Base-by-base conservation (phyloP, 1,140 invertebrate species). In the Antheraea pernyi region DNA sequence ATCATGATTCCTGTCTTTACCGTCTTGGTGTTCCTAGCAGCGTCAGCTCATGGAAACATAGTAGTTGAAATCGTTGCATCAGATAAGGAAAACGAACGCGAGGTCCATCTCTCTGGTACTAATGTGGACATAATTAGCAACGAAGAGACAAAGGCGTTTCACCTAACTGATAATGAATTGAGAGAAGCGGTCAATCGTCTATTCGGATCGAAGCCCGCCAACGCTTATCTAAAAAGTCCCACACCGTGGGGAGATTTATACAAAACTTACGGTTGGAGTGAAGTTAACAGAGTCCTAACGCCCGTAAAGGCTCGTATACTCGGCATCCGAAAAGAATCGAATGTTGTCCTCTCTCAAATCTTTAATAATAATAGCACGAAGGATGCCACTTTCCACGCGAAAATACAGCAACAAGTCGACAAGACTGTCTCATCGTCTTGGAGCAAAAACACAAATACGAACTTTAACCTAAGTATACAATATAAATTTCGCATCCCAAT, bases 41-140 rank as follows among this genome's bases (percentile, higher is more conserved):
- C n/a, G n/a, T n/a, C n/a, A n/a, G n/a, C n/a, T n/a, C n/a, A n/a
- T n/a, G n/a, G n/a, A n/a, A n/a, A n/a, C n/a, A n/a, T n/a, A n/a
- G n/a, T n/a, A n/a, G n/a, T n/a, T n/a, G n/a, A n/a, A n/a, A n/a
- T n/a, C n/a, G n/a, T n/a, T n/a, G n/a, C n/a, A n/a, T n/a, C n/a
- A n/a, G n/a, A n/a, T n/a, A n/a, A n/a, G n/a, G n/a, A n/a, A n/a
- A n/a, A n/a, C n/a, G n/a, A n/a, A n/a, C n/a, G n/a, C n/a, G n/a
- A n/a, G n/a, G n/a, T n/a, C n/a, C n/a, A n/a, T n/a, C n/a, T n/a
- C n/a, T n/a, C n/a, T n/a, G n/a, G n/a, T n/a, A n/a, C n/a, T n/a
- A n/a, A n/a, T n/a, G n/a, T n/a, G n/a, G n/a, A n/a, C n/a, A n/a
- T 72, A 42, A 78, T 80, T 48, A 69, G 63, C 36, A 71, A 73